A percentile compares a stretch with the other conserved stretches of the same genome.
phyloP scores from a whole-genome alignment of 2,797 vertebrate species.

The Mionectes olivaceus region DNA sequence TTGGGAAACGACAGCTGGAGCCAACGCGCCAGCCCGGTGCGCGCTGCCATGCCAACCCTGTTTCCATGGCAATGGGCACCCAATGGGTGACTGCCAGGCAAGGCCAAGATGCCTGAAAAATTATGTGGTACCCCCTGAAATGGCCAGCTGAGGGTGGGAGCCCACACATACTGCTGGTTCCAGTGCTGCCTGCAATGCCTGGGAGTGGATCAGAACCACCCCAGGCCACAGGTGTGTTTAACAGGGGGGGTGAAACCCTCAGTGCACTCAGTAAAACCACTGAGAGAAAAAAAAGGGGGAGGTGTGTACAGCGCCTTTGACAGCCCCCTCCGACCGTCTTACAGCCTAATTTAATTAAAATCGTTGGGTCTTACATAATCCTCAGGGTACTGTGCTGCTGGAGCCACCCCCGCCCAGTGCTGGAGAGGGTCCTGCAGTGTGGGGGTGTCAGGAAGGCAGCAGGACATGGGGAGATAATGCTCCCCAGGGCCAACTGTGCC shows the following conservation, averaged over 20 bases:
- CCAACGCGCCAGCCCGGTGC: conserved; percentile 17
- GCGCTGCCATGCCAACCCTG: conserved; percentile 71
- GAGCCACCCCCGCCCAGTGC: background rate
- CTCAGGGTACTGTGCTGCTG: background rate
- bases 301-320: background rate
- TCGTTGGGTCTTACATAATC: background rate
- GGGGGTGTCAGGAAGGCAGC: background rate
- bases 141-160: background rate
- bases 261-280: background rate
- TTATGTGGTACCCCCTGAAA: background rate
- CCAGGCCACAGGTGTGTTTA: fast-evolving
- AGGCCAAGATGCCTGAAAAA: conserved; percentile 14
- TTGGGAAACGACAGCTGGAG: conserved; percentile 61
- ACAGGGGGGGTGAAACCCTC: background rate
- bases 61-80: conserved; percentile 69
- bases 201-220: fast-evolving
- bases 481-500: background rate
- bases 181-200: fast-evolving
- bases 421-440: too few relatives aligned
- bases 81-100: conserved; percentile 53
- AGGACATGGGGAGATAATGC: fast-evolving
- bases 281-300: fast-evolving
- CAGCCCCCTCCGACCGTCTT: background rate
- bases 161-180: fast-evolving
- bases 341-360: conserved; percentile 11